These are phyloP conservation scores for Apamea anceps DNA, from an alignment of 2,888 invertebrate species.

Conservation along the genomic window DNA sequence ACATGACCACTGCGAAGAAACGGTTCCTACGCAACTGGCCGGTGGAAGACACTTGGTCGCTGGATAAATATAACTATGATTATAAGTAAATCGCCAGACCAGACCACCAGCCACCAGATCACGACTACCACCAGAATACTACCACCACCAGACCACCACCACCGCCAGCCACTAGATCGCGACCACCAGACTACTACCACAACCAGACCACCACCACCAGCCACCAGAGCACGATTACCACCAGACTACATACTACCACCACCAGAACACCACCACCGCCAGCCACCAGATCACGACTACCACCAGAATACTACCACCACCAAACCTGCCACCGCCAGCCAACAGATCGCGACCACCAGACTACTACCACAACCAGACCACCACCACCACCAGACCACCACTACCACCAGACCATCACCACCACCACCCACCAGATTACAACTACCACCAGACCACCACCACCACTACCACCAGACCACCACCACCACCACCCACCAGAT, in stretches of 20 bases:
- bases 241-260: background rate
- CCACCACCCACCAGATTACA: too few species aligned
- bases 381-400: too few species aligned
- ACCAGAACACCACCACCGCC: too few species aligned
- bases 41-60: conserved; percentile 29
- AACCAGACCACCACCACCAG: background rate
- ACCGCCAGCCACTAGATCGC: background rate
- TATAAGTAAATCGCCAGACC: conserved; percentile 13
- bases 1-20: conserved; percentile 41
- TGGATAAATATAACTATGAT: conserved; percentile 27
- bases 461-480: too few species aligned
- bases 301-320: background rate
- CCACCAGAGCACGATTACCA: background rate
- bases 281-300: background rate
- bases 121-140: background rate
- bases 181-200: background rate
- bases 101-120: background rate
- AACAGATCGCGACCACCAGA: too few species aligned
- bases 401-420: too few species aligned
- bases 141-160: background rate
- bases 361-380: too few species aligned
- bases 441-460: too few species aligned
- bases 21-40: conserved; percentile 42
- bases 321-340: background rate
- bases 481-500: too few species aligned